Percentiles rank a stretch among this genome's conserved stretches.
phyloP scores from a whole-genome alignment of 2,113 vertebrate genomes.

The Albula glossodonta region DNA sequence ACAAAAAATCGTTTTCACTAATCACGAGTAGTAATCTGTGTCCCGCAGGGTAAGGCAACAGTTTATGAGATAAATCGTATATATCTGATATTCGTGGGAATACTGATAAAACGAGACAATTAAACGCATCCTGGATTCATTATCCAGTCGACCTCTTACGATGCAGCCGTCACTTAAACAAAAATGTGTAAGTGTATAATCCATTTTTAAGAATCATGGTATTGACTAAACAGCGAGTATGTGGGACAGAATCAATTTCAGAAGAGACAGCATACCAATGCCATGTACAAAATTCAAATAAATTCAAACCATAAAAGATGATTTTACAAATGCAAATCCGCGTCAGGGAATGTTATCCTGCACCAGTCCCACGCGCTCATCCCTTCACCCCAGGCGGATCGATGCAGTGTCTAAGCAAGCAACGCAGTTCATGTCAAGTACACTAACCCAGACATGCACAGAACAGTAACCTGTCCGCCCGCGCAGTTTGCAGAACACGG shows the following conservation, averaged over 20 bases:
- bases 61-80: too few relatives aligned
- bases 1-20: too few relatives aligned
- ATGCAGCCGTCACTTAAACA: too few relatives aligned
- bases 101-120: too few relatives aligned
- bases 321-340: neutral
- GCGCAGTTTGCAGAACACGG: neutral
- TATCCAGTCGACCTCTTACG: too few relatives aligned
- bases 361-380: neutral
- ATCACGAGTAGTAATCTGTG: too few relatives aligned
- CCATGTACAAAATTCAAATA: neutral
- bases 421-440: neutral
- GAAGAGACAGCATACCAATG: neutral
- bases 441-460: neutral
- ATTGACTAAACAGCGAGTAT: neutral
- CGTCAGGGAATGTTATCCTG: neutral
- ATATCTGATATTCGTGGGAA: too few relatives aligned
- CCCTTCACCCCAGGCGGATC: neutral
- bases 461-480: neutral
- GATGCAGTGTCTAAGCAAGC: neutral
- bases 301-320: neutral
- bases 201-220: neutral
- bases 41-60: too few relatives aligned
- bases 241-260: neutral
- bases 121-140: too few relatives aligned
- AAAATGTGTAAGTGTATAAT: too few relatives aligned